Evolutionary conservation across 1,140 invertebrate species (phyloP), one percentile per base, ranked within the genome.

Genomic region (Dendrolimus kikuchii): DNA sequence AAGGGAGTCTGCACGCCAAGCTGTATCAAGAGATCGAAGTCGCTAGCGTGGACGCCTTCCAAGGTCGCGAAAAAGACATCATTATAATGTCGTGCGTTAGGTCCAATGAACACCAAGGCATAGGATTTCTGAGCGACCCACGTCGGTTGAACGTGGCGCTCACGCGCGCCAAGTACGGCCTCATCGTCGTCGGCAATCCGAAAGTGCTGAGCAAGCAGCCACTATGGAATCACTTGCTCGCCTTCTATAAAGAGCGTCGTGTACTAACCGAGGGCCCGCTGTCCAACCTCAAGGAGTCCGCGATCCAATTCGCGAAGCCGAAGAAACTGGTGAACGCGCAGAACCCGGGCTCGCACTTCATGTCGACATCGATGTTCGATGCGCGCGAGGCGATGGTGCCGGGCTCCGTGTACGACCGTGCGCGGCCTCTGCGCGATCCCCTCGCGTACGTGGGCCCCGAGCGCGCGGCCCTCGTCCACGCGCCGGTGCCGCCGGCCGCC

Each of bases 21-120:
- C 86, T 99, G 0, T 99, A 99, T 84, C 96, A 99, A 82, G 98
- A 99, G 79, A 99, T 99, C 47, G 99, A 99, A 87, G 98, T 99
- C 0, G 98, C 98, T 0, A 99, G 98, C 87, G 99, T 99, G 6
- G 99, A 99, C 85, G 98, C 99, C 4, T 99, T 99, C 78, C 95
- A 97, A 77, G 95, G 99, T 0, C 89, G 99, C 49, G 99, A 99
- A 74, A 99, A 99, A 76, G 99, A 99, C 74, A 96, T 99, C 46
- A 99, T 99, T 48, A 99, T 99, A 37, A 99, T 99, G 91, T 96
- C 99, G 0, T 99, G 98, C 85, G 93, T 99, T 72, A 90, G 99
- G 90, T 88, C 93, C 79, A 90, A 99, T 90, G 88, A 99, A 92
- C 92, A 99, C 91, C 91, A 97, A 91, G 91, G 97, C 89, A 93